A percentile compares a stretch with the other conserved stretches of the same genome.
Evolutionary conservation across 2,888 invertebrate species (phyloP).

Genomic region (Tolmerus cingulatus): DNA sequence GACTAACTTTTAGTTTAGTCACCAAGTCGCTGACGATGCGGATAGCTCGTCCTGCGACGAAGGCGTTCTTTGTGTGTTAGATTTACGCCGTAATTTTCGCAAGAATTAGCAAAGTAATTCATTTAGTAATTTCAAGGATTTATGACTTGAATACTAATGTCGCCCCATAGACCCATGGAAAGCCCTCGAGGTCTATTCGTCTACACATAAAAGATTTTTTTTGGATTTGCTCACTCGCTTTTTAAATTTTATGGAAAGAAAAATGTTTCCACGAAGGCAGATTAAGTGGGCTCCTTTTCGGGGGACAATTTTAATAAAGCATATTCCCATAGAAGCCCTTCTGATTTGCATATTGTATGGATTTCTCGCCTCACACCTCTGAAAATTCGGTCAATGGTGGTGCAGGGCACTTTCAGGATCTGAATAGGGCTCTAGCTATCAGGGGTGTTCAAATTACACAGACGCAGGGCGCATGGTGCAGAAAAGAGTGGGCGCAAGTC

Average conservation of each 20-base stretch:
- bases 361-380: not conserved
- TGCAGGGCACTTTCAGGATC: not conserved
- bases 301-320: not conserved
- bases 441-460: not conserved
- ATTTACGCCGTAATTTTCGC: constrained; percentile 1
- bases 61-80: not conserved
- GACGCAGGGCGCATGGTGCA: not conserved
- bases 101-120: constrained; percentile 31
- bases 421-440: not conserved
- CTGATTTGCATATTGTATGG: not conserved
- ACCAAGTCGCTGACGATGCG: not conserved
- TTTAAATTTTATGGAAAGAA: not conserved
- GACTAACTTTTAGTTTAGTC: not conserved
- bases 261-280: not conserved
- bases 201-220: not conserved
- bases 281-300: not conserved
- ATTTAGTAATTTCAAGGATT: constrained; percentile 22
- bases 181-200: not conserved
- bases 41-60: not conserved
- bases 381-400: not conserved
- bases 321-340: not conserved
- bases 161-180: not conserved
- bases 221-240: not conserved
- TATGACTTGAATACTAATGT: constrained; percentile 29
- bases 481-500: not conserved